Base-by-base conservation (phyloP, 1,140 invertebrate species). In the Cataglyphis hispanica region DNA sequence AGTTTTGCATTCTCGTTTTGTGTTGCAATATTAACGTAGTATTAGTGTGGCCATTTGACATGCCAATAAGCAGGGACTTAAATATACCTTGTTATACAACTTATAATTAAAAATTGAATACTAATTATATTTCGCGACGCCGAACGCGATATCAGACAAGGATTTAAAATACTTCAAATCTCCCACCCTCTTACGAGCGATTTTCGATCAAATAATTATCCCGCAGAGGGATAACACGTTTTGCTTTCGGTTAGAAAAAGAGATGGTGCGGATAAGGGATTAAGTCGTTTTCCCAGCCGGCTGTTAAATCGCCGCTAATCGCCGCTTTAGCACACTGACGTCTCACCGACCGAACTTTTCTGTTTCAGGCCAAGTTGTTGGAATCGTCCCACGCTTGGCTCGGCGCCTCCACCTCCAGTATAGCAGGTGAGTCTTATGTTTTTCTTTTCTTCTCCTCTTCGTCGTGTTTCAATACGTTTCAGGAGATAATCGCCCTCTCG, bases 341-440 rank as follows among this genome's bases (percentile, higher is more conserved):
- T 81, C 66, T 81, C 66, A 81, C 77, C 76, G 77, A 70, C n/a
- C 40, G 31, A 25, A 63, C 19, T 80, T 85, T 63, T 87, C 10
- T 96, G 95, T 97, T 96, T 87, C 97, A 98, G 98, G 98, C 98
- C 91, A 98, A 98, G 96, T 96, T 98, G 95, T 96, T 98, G 95
- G 98, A 98, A 95, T 98, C 97, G 80, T 98, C 98, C 91, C 98
- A 98, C 94, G 97, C 97, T 95, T 98, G 98, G 98, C 97, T 98
- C 94, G 97, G 98, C 85, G 97, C 97, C 91, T 97, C 97, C 76
- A 97, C 97, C 77, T 98, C 98, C 77, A 97, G 98, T 92, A 96
- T 98, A 95, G 97, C 98, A 96, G 98, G 98, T 98, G 97, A 97
- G 97, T 97, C 92, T 92, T 67, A 31, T 72, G 31, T 31, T 31